Evolutionary conservation across 2,888 invertebrate genomes (phyloP).

Genomic region (Eupithecia pulchellata): DNA sequence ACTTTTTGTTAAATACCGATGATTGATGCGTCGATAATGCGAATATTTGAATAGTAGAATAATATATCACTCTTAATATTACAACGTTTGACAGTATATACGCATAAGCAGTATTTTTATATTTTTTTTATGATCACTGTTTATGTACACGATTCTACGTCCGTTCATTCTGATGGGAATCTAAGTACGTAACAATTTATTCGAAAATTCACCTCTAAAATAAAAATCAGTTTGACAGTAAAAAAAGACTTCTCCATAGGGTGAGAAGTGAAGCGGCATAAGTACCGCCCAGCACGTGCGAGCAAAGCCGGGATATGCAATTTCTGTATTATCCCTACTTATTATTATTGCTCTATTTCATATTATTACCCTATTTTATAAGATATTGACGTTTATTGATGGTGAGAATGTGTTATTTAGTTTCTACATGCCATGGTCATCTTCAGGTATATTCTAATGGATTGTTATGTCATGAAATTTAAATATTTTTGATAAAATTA

Average conservation of each 20-base stretch:
- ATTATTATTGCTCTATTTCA: constrained; percentile 55
- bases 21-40: too few relatives aligned
- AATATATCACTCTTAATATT: too few relatives aligned
- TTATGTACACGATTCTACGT: background rate
- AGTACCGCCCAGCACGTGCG: constrained; percentile 75
- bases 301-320: constrained; percentile 67
- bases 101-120: too few relatives aligned
- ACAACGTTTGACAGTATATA: too few relatives aligned
- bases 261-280: constrained; percentile 77
- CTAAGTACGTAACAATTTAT: background rate
- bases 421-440: background rate
- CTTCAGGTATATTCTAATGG: background rate
- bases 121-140: background rate
- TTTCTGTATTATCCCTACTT: constrained; percentile 70
- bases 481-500: too few relatives aligned
- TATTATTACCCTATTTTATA: constrained; percentile 55
- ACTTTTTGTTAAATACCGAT: too few relatives aligned
- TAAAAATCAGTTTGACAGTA: constrained; percentile 22
- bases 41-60: too few relatives aligned
- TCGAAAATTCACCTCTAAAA: background rate
- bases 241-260: constrained; percentile 49
- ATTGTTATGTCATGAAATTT: too few relatives aligned
- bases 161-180: background rate
- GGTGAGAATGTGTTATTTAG: background rate
- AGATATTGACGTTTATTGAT: constrained; percentile 55